Evolutionary conservation across 2,113 vertebrate genomes (phyloP), one percentile per base, ranked within the genome.

Genomic region (Dromas ardeola): DNA sequence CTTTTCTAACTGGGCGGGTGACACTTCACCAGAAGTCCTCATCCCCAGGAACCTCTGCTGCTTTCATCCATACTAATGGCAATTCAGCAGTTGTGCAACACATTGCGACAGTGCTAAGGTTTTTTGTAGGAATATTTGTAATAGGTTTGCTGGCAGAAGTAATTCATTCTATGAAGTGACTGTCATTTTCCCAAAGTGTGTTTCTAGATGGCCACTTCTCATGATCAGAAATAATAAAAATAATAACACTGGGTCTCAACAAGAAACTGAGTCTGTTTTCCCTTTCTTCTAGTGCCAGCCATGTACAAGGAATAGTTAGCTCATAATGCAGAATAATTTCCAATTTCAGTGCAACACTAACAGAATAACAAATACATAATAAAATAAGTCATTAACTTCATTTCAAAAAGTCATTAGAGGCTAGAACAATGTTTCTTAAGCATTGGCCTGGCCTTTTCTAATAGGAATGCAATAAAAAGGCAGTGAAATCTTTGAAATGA

Each of bases 101-200:
- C 23, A 34, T 70, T 93, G 53, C 19, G 84, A 38, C 32, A 77
- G 34, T 49, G 70, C 71, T 81, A 81, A 73, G 32, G 20, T 17
- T 87, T 20, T 92, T 49, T 94, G 69, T 73, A 92, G 65, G 69
- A 94, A 21, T 53, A 56, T 95, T 81, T 97, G 7, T 93, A 83
- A 91, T 73, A 81, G 23, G 18, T 42, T 76, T 95, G 29, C n/a
- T 91, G 16, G 88, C 49, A 87, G 96, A 95, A 93, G 38, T 95
- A 85, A 93, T 93, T 90, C 4, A 73, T 97, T 95, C 40, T 52
- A n/a, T 80, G 45, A 95, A 87, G 18, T 86, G 69, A 87, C 83
- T 88, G 56, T 86, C 6, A 42, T 86, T 98, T 97, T 94, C 49
- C 86, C 83, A 27, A 94, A 91, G 36, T 65, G 23, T 84, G 40